phyloP scores from a whole-genome alignment of 2,888 invertebrate species.

The Mimas tiliae region DNA sequence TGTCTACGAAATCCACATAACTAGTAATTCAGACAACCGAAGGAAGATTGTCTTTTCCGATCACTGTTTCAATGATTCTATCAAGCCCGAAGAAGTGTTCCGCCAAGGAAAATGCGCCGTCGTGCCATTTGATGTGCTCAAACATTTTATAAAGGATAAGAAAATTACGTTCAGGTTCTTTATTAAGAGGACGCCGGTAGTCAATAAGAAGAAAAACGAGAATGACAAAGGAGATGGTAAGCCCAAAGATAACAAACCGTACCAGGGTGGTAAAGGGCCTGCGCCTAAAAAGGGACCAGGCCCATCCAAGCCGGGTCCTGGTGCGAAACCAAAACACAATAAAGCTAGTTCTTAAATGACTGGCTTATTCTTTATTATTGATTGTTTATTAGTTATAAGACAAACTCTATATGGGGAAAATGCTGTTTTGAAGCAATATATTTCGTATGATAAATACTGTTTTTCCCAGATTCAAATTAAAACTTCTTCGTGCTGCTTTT shows the following conservation, averaged over 20 bases:
- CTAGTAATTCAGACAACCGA: slow-evolving; percentile 61
- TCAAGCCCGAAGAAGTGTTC: slow-evolving; percentile 70
- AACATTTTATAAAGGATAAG: slow-evolving; percentile 62
- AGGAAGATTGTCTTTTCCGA: slow-evolving; percentile 66
- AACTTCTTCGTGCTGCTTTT: background rate
- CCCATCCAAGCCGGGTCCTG: background rate
- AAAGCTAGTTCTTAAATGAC: slow-evolving; percentile 15
- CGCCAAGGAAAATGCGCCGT: slow-evolving; percentile 65
- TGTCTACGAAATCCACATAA: slow-evolving; percentile 69
- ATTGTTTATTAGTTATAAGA: slow-evolving; percentile 3
- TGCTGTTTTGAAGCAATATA: background rate
- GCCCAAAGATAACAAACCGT: slow-evolving; percentile 27
- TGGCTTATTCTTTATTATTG: background rate
- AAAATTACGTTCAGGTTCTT: slow-evolving; percentile 63
- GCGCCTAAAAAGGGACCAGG: slow-evolving; percentile 29
- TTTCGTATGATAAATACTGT: background rate
- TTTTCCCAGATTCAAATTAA: background rate
- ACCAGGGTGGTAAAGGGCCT: slow-evolving; percentile 29
- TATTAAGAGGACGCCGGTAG: slow-evolving; percentile 55
- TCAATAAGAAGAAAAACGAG: slow-evolving; percentile 18
- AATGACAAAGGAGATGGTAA: slow-evolving; percentile 1
- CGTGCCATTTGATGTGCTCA: slow-evolving; percentile 60
- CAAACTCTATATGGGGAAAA: background rate
- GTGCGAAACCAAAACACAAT: slow-evolving; percentile 27
- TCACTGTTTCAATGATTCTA: slow-evolving; percentile 68